Conservation (phyloP, 1,140 invertebrate species). For the Drosophila sturtevanti region DNA sequence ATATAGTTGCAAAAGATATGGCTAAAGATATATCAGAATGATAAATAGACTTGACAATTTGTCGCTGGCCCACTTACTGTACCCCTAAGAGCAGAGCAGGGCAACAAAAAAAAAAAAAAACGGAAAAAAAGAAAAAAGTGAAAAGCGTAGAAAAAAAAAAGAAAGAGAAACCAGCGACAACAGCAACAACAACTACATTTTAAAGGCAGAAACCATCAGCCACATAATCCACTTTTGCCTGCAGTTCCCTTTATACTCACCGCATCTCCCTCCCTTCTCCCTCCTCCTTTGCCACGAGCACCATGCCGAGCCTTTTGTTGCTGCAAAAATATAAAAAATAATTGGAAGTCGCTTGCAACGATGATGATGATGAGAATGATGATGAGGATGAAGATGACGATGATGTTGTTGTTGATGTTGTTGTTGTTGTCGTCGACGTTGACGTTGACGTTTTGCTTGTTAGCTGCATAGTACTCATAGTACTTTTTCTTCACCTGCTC, state of each 20-base stretch:
- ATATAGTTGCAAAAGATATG: neutral
- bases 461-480: slow-evolving; percentile 46
- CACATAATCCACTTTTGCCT: slow-evolving; percentile 74
- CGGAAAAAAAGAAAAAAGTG: slow-evolving; percentile 46
- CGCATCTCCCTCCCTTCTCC: neutral
- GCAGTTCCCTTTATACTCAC: slow-evolving; percentile 1
- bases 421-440: slow-evolving; percentile 47
- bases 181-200: slow-evolving; percentile 7
- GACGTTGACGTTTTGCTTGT: slow-evolving; percentile 74
- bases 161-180: no score
- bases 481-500: neutral
- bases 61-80: slow-evolving; percentile 22
- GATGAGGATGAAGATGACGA: slow-evolving; percentile 33
- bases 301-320: slow-evolving; percentile 64
- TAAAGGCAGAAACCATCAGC: slow-evolving; percentile 39
- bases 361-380: slow-evolving; percentile 28
- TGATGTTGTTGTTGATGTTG: slow-evolving; percentile 57
- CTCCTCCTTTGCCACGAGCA: slow-evolving; percentile 15
- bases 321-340: slow-evolving; percentile 76
- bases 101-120: slow-evolving; percentile 22
- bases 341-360: slow-evolving; percentile 78
- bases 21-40: neutral
- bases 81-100: slow-evolving; percentile 28
- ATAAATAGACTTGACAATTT: neutral
- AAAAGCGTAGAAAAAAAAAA: slow-evolving; percentile 36